Percentiles rank a stretch among this genome's conserved stretches.
Evolutionary conservation across 2,797 vertebrate genomes (phyloP).

Genomic region (Pseudocheirus occidentalis): DNA sequence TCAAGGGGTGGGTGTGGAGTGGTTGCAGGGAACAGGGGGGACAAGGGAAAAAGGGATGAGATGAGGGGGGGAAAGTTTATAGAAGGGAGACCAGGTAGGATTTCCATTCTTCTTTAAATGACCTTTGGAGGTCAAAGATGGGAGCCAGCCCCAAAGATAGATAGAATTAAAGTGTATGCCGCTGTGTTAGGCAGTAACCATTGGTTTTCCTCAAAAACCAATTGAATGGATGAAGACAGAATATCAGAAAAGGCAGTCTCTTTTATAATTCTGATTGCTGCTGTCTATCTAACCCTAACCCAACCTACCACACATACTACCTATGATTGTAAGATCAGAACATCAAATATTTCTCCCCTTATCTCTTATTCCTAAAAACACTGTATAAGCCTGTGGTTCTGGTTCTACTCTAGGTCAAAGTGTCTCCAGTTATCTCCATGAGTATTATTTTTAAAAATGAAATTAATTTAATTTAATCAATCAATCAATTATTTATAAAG

Average conservation of each 20-base stretch:
- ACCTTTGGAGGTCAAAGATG: neutral
- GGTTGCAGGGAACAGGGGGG: neutral
- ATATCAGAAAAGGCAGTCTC: neutral
- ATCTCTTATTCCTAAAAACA: neutral
- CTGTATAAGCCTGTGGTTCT: neutral
- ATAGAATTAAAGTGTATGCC: neutral
- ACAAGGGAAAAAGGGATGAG: too few relatives aligned
- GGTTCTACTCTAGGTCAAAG: neutral
- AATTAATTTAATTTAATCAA: conserved; percentile 1
- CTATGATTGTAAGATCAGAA: neutral
- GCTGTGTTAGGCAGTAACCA: neutral
- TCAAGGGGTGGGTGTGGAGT: too few relatives aligned
- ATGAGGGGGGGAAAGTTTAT: neutral
- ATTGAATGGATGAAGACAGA: neutral
- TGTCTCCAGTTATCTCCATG: conserved; percentile 30
- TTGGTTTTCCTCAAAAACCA: neutral
- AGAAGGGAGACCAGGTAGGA: neutral
- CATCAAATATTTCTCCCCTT: neutral
- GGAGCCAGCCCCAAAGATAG: neutral
- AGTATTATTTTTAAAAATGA: conserved; percentile 16
- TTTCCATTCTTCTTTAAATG: neutral
- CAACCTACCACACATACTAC: neutral
- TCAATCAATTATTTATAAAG: neutral
- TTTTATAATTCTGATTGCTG: neutral
- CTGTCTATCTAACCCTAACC: neutral